Conservation (phyloP, 1,140 invertebrate species). For the Drosophila repleta region DNA sequence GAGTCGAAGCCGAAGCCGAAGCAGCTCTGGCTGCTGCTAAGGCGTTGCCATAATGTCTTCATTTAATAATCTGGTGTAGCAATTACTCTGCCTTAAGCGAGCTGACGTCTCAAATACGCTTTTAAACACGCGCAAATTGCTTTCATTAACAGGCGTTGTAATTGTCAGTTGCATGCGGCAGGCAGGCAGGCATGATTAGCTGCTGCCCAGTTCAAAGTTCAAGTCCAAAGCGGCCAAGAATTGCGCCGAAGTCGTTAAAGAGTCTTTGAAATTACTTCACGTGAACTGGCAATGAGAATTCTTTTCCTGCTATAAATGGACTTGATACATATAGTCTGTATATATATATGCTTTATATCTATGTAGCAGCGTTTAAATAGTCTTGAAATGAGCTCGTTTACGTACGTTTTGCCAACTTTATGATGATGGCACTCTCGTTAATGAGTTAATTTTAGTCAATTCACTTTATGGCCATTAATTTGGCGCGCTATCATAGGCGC, state of each 20-base stretch:
- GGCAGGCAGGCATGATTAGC: conserved; percentile 51
- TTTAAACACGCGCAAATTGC: conserved; percentile 52
- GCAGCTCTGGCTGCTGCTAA: conserved; percentile 14
- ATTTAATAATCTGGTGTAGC: conserved; percentile 69
- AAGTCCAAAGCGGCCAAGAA: conserved; percentile 22
- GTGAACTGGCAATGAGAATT: neutral
- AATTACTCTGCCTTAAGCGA: conserved; percentile 40
- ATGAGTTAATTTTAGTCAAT: conserved; percentile 46
- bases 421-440: conserved; percentile 31
- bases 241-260: neutral
- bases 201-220: conserved; percentile 22
- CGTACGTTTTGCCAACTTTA: conserved; percentile 35
- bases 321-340: neutral
- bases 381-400: conserved; percentile 12
- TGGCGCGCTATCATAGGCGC: conserved; percentile 1
- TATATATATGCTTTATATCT: too few relatives aligned
- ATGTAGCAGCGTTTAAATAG: neutral
- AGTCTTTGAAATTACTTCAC: conserved; percentile 7
- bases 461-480: conserved; percentile 46
- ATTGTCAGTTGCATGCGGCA: conserved; percentile 62
- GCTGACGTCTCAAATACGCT: conserved; percentile 29
- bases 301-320: neutral
- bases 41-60: conserved; percentile 71
- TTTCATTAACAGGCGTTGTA: conserved; percentile 67
- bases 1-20: conserved; percentile 15